These are phyloP conservation scores for Drosophila picticornis DNA, from an alignment of 2,888 invertebrate genomes.

Conservation along the genomic window DNA sequence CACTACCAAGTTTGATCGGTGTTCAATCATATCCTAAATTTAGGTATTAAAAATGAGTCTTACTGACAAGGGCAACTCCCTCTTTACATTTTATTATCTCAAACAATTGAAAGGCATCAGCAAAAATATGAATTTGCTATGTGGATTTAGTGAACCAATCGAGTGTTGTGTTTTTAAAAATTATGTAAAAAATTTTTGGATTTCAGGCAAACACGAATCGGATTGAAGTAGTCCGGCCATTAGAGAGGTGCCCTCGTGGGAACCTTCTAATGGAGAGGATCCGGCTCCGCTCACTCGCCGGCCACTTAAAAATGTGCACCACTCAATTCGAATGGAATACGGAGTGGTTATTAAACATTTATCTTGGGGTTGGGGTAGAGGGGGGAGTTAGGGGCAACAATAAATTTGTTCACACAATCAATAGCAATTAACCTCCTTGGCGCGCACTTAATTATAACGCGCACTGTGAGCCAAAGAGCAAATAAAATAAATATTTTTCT, in stretches of 20 bases:
- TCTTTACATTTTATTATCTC: not conserved
- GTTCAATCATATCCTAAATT: too few relatives aligned
- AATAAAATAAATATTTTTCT: conserved; percentile 63
- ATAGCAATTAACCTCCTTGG: conserved; percentile 74
- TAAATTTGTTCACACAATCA: conserved; percentile 72
- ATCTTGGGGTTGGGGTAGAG: not conserved
- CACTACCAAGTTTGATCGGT: not conserved
- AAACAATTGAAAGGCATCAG: not conserved
- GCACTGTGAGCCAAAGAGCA: conserved; percentile 41
- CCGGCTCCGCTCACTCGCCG: conserved; percentile 46
- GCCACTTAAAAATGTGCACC: conserved; percentile 32
- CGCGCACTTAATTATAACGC: conserved; percentile 58
- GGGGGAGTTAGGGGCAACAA: conserved; percentile 32
- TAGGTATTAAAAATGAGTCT: not conserved
- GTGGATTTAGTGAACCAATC: conserved; percentile 17
- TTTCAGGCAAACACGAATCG: not conserved
- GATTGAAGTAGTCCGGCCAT: conserved; percentile 22
- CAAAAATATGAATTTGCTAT: not conserved
- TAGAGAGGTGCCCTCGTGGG: conserved; percentile 43
- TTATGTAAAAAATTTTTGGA: conserved; percentile 16
- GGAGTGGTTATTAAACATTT: conserved; percentile 22
- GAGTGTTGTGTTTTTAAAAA: conserved; percentile 31
- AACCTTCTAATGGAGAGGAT: conserved; percentile 51
- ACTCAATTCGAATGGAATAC: not conserved
- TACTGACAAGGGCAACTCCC: not conserved